These are phyloP conservation scores for Heliconius nattereri DNA, from an alignment of 1,140 invertebrate genomes.

Conservation along the genomic window DNA sequence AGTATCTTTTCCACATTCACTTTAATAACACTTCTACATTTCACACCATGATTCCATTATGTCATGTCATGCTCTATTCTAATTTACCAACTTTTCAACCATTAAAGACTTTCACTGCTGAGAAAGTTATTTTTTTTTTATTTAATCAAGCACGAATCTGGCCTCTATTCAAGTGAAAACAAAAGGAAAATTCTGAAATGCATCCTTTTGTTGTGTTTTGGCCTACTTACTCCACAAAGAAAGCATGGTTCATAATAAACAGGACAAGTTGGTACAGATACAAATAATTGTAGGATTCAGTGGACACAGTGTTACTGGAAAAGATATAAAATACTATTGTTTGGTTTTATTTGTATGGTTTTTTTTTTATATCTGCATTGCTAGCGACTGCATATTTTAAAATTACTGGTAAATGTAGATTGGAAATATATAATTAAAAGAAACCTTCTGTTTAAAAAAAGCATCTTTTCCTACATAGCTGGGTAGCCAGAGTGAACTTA, in stretches of 20 bases:
- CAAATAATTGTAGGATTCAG: conserved; percentile 25
- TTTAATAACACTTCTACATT: conserved; percentile 1
- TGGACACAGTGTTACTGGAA: conserved; percentile 12
- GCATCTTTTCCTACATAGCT: no score
- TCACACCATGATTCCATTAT: conserved; percentile 18
- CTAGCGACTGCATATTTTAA: neutral
- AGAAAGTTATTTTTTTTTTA: conserved; percentile 34
- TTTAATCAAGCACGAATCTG: conserved; percentile 35
- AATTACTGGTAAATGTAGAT: neutral
- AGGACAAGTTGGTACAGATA: conserved; percentile 24
- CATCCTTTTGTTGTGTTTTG: conserved; percentile 42
- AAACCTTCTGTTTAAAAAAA: no score
- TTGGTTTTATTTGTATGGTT: neutral
- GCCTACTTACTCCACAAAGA: conserved; percentile 41
- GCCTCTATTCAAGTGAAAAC: conserved; percentile 32
- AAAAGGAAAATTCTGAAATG: conserved; percentile 37
- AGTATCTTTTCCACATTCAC: neutral
- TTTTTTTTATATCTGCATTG: neutral
- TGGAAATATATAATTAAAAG: no score
- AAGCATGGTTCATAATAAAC: conserved; percentile 33
- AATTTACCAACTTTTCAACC: conserved; percentile 16
- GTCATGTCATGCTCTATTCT: conserved; percentile 24
- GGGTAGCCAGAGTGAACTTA: no score
- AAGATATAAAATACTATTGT: conserved; percentile 14
- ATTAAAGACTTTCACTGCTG: conserved; percentile 30